A percentile compares a stretch with the other conserved stretches of the same genome.
Evolutionary conservation across 2,113 vertebrate genomes (phyloP).

Genomic region (Ammospiza caudacuta): DNA sequence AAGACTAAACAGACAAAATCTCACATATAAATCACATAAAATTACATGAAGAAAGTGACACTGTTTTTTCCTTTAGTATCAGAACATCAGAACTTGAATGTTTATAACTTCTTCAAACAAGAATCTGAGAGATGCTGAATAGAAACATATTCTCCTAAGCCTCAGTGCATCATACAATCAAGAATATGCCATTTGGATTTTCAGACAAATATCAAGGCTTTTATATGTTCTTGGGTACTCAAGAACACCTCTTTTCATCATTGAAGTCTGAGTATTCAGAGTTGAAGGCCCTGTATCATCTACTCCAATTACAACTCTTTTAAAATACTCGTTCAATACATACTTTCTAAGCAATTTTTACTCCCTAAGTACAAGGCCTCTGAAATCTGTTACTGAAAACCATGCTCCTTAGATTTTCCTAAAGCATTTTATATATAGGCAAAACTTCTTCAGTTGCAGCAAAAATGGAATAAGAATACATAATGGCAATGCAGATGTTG

Average conservation of each 20-base stretch:
- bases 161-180: not conserved
- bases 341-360: slow-evolving; percentile 16
- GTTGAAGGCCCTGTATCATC: not conserved
- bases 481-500: not conserved
- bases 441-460: not conserved
- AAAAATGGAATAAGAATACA: not conserved
- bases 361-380: slow-evolving; percentile 6
- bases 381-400: slow-evolving; percentile 31
- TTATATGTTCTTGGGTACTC: not conserved
- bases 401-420: not conserved
- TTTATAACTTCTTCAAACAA: slow-evolving; percentile 19
- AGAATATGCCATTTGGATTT: not conserved
- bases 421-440: not conserved
- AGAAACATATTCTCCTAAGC: not conserved
- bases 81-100: slow-evolving; percentile 22
- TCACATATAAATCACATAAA: not conserved
- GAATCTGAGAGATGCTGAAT: not conserved
- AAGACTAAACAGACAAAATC: not conserved
- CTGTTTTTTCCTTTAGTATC: not conserved
- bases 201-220: not conserved
- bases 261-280: not conserved
- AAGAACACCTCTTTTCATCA: slow-evolving; percentile 1
- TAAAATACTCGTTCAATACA: not conserved
- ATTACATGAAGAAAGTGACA: not conserved
- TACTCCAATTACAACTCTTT: not conserved